These are phyloP conservation scores for Lomographa bimaculata DNA, from an alignment of 2,888 invertebrate genomes.

Conservation along the genomic window DNA sequence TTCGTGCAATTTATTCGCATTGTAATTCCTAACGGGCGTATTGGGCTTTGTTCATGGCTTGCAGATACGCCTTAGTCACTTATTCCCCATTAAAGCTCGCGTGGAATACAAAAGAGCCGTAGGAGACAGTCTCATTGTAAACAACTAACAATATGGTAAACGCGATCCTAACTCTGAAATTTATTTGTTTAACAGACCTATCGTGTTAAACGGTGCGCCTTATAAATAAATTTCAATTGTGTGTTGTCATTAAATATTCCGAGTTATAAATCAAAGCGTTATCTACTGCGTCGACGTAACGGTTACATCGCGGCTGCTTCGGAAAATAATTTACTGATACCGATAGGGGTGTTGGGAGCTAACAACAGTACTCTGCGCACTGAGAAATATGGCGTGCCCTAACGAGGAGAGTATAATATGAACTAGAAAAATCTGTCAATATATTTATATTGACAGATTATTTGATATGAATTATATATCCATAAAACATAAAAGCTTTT, in stretches of 20 bases:
- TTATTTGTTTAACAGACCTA: conserved; percentile 57
- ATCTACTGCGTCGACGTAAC: conserved; percentile 68
- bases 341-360: conserved; percentile 57
- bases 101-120: conserved; percentile 66
- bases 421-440: no score
- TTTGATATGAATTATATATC: no score
- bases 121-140: conserved; percentile 59
- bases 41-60: conserved; percentile 23
- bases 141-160: conserved; percentile 63
- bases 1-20: conserved; percentile 22
- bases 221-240: conserved; percentile 81
- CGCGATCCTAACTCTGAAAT: conserved; percentile 69
- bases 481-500: no score
- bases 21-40: conserved; percentile 23
- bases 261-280: conserved; percentile 78
- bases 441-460: no score
- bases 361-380: conserved; percentile 21
- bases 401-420: background rate
- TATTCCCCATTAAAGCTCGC: conserved; percentile 51
- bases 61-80: conserved; percentile 28
- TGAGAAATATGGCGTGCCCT: conserved; percentile 6
- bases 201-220: conserved; percentile 64
- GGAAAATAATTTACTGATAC: conserved; percentile 73
- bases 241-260: conserved; percentile 78
- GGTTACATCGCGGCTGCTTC: conserved; percentile 66